Conservation (phyloP, 2,888 invertebrate genomes). For the Agriotes lineatus region DNA sequence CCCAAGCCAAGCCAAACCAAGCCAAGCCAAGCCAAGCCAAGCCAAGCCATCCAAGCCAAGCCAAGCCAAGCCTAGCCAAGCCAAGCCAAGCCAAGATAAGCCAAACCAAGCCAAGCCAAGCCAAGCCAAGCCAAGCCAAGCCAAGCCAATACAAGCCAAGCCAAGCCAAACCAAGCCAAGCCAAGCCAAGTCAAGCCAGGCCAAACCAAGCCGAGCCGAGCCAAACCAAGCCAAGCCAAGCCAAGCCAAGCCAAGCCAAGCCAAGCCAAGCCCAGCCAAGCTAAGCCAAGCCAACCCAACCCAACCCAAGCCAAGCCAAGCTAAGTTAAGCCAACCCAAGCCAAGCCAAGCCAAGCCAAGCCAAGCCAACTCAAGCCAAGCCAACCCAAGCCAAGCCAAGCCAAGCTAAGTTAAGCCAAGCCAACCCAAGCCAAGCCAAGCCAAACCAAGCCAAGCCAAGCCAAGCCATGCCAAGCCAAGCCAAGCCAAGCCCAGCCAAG, state of each 20-base stretch:
- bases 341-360: too few species aligned
- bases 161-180: not conserved
- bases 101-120: not conserved
- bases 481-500: not conserved
- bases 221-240: not conserved
- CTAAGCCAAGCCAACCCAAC: not conserved
- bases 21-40: too few species aligned
- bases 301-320: not conserved
- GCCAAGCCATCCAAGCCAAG: too few species aligned
- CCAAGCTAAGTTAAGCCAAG: too few species aligned
- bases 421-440: too few species aligned
- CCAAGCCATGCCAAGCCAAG: not conserved
- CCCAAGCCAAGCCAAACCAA: too few species aligned
- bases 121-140: not conserved
- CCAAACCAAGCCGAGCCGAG: not conserved
- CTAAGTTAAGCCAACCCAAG: not conserved
- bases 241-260: slow-evolving; percentile 1
- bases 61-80: not conserved
- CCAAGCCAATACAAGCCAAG: not conserved
- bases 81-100: too few species aligned
- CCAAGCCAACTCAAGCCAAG: too few species aligned
- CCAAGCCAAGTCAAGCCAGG: slow-evolving; percentile 1
- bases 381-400: too few species aligned
- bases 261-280: not conserved
- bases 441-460: too few species aligned